Base-by-base conservation (phyloP, 2,797 vertebrate species). In the Galaxias olidus region DNA sequence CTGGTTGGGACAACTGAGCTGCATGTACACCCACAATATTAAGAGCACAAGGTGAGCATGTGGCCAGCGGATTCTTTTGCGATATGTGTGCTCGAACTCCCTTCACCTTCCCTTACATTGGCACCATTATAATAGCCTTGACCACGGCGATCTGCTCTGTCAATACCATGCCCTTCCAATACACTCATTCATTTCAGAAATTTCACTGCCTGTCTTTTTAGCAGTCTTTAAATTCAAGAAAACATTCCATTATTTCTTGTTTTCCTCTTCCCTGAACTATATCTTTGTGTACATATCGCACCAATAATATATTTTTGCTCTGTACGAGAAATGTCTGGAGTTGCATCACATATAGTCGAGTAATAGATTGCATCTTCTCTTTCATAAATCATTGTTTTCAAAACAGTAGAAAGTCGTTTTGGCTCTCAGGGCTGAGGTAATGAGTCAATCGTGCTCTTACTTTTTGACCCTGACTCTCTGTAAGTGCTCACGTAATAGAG, bases 201-300 rank as follows among this genome's bases (percentile, higher is more conserved):
- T n/a, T n/a, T n/a, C n/a, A n/a, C n/a, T n/a, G n/a, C n/a, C n/a
- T n/a, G n/a, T n/a, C n/a, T n/a, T n/a, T n/a, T n/a, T n/a, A 50
- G 19, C 9, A 52, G 17, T 52, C 10, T 52, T 9, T 52, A 52
- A 52, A 52, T 52, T 52, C 50, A 18, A 52, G 15, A 52, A 52
- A 52, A 52, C 50, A 0, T 52, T 52, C 17, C 17, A 52, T 52
- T 52, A n/a, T n/a, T n/a, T n/a, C n/a, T n/a, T n/a, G n/a, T n/a
- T n/a, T n/a, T n/a, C n/a, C n/a, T n/a, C n/a, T 52, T 52, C 50
- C 7, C 15, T 52, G 50, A 52, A 52, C 50, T 52, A 9, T 19
- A 52, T 52, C 50, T 52, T 52, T 52, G 50, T 52, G 50, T 19
- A 52, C 4, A 51, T 10, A 52, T 52, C 50, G 9, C 8, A 52